These are phyloP conservation scores for Pygocentrus nattereri DNA, from an alignment of 2,797 vertebrate genomes.

Conservation along the genomic window DNA sequence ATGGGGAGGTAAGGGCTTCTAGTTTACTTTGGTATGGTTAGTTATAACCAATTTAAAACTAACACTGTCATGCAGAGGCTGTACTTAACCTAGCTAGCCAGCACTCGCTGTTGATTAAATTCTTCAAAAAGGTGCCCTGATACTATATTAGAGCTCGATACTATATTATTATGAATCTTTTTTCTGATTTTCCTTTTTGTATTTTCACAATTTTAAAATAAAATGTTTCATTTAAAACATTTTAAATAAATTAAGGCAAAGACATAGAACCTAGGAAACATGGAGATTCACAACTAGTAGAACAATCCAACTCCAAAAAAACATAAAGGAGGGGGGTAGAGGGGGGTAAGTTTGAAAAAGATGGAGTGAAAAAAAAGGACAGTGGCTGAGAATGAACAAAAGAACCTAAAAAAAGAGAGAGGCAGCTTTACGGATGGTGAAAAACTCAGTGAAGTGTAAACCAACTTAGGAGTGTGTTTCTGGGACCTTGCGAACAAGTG, in stretches of 20 bases:
- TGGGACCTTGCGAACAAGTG: conserved; percentile 51
- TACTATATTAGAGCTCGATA: too few species aligned
- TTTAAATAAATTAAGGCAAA: not conserved
- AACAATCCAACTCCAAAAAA: not conserved
- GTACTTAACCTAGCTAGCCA: too few species aligned
- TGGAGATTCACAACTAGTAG: not conserved
- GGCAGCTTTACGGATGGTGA: conserved; percentile 89
- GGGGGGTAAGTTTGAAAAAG: conserved; percentile 12
- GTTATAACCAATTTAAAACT: too few species aligned
- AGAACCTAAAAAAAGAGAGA: conserved; percentile 83
- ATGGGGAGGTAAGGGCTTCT: too few species aligned
- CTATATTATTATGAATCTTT: too few species aligned
- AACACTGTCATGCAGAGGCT: too few species aligned
- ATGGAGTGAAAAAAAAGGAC: conserved; percentile 77
- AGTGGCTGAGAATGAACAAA: conserved; percentile 93
- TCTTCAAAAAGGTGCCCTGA: too few species aligned
- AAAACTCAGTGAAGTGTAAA: conserved; percentile 97
- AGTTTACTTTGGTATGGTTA: too few species aligned
- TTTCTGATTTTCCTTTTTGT: too few species aligned
- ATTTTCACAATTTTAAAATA: too few species aligned
- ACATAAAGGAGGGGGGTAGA: not conserved
- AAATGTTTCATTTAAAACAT: too few species aligned
- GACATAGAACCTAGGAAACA: not conserved
- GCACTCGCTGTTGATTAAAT: too few species aligned
- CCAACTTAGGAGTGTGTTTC: conserved; percentile 84